phyloP scores from a whole-genome alignment of 2,797 vertebrate species.

The Amazona finschi region DNA sequence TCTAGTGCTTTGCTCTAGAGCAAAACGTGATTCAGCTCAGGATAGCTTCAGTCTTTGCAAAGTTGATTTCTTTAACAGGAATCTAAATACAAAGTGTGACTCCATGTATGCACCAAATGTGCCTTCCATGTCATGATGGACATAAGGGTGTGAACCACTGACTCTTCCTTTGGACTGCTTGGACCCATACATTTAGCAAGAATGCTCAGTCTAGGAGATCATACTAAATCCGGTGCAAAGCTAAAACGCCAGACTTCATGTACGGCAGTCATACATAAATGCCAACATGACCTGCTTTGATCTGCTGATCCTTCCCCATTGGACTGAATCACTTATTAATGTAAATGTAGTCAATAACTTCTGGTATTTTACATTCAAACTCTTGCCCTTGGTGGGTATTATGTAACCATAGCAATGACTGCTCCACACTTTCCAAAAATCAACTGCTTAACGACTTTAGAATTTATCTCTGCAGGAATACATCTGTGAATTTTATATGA shows the following conservation, averaged over 20 bases:
- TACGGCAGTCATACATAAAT: background rate
- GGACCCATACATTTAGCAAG: background rate
- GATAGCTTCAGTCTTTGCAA: background rate
- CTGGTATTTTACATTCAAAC: background rate
- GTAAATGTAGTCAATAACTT: background rate
- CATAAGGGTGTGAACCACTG: background rate
- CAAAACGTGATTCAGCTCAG: background rate
- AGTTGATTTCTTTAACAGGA: background rate
- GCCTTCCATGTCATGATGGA: accelerated
- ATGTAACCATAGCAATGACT: background rate
- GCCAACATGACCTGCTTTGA: background rate
- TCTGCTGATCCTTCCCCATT: background rate
- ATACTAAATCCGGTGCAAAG: background rate
- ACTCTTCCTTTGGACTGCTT: background rate
- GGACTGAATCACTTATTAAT: background rate
- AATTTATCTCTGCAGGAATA: background rate
- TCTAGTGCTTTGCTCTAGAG: background rate
- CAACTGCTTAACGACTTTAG: background rate
- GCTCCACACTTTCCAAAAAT: background rate
- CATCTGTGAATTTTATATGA: background rate
- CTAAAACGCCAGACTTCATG: background rate
- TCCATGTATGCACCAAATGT: background rate
- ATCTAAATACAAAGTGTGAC: background rate
- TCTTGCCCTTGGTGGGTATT: background rate
- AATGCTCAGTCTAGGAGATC: background rate